These are phyloP conservation scores for Nannospalax galili DNA, from an alignment of 2,113 vertebrate genomes.

Conservation along the genomic window DNA sequence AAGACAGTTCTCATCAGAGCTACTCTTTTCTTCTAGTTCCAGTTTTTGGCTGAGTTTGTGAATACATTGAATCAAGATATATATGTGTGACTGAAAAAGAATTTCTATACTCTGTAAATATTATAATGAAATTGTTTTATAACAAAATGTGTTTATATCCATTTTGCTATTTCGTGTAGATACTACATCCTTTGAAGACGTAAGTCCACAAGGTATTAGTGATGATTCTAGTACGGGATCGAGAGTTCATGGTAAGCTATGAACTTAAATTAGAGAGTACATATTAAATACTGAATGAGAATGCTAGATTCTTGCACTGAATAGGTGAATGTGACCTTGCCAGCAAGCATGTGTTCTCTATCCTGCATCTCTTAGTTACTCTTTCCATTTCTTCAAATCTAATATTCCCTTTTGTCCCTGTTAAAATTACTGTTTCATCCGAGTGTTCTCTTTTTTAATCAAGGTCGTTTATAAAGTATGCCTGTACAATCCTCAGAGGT, in stretches of 20 bases:
- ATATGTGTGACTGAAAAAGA: slow-evolving; percentile 55
- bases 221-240: slow-evolving; percentile 92
- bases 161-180: slow-evolving; percentile 88
- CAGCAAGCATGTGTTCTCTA: slow-evolving; percentile 82
- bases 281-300: slow-evolving; percentile 68
- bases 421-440: slow-evolving; percentile 65
- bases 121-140: background rate
- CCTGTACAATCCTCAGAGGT: slow-evolving; percentile 77
- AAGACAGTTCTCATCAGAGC: slow-evolving; percentile 57
- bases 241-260: slow-evolving; percentile 93
- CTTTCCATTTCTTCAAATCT: slow-evolving; percentile 74
- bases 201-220: slow-evolving; percentile 89
- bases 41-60: slow-evolving; percentile 67
- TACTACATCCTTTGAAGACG: slow-evolving; percentile 94
- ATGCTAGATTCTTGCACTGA: slow-evolving; percentile 69
- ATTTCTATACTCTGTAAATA: slow-evolving; percentile 33
- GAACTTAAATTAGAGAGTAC: slow-evolving; percentile 66
- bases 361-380: slow-evolving; percentile 37
- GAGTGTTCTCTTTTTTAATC: slow-evolving; percentile 62
- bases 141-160: slow-evolving; percentile 76
- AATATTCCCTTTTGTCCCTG: slow-evolving; percentile 44
- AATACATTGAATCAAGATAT: slow-evolving; percentile 69
- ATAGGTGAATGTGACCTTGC: slow-evolving; percentile 70
- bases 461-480: slow-evolving; percentile 78
- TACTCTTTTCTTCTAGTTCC: slow-evolving; percentile 45